Evolutionary conservation across 2,113 vertebrate species (phyloP).

Genomic region (Alligator mississippiensis): DNA sequence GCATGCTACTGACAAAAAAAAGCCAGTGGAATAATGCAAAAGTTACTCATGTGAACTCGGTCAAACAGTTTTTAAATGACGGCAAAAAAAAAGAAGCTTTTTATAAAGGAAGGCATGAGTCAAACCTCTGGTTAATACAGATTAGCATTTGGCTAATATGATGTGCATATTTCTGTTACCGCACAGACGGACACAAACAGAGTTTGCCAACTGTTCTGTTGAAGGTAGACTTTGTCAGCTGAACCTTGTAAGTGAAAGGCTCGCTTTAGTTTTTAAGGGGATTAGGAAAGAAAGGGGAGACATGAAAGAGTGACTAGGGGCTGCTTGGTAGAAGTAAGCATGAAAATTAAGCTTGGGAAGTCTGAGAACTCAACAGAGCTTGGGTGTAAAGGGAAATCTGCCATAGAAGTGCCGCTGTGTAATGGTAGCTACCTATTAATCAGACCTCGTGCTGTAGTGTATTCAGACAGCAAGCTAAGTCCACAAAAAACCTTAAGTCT

Average conservation of each 20-base stretch:
- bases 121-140: constrained; percentile 30
- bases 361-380: not conserved
- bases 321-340: not conserved
- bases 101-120: constrained; percentile 27
- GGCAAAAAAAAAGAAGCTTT: not conserved
- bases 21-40: not conserved
- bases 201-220: not conserved
- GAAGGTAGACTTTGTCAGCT: constrained; percentile 4
- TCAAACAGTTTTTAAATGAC: constrained; percentile 31
- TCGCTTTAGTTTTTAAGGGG: not conserved
- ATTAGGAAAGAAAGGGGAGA: not conserved
- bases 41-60: constrained; percentile 10
- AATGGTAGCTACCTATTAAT: not conserved
- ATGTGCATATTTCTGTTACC: not conserved
- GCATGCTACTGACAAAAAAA: constrained; percentile 9
- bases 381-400: not conserved
- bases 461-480: not conserved
- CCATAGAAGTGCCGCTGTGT: not conserved
- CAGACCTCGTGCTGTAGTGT: not conserved
- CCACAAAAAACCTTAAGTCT: not conserved
- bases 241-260: not conserved
- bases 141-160: constrained; percentile 31
- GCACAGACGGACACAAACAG: not conserved
- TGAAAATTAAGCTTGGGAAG: not conserved
- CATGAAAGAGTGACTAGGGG: not conserved